phyloP scores from a whole-genome alignment of 35 echinoderm and acorn worm species.

The Apostichopus parvimensis region DNA sequence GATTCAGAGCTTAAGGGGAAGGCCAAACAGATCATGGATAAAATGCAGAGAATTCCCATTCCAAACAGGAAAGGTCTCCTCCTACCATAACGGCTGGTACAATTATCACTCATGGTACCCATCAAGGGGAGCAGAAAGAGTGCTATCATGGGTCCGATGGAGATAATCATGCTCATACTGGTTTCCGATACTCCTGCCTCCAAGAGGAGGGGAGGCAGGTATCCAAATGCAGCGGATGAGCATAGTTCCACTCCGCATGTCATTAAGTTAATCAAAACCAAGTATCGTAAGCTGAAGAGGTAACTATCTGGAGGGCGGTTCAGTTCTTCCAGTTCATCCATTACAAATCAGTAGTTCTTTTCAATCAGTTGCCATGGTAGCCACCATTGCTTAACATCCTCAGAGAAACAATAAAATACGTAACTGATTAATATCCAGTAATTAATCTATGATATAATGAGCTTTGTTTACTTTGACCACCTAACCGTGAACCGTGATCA shows the following conservation, averaged over 20 bases:
- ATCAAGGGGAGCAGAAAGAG: conserved; percentile 79
- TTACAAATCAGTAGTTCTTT: neutral
- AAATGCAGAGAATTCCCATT: conserved; percentile 33
- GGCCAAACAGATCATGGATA: conserved; percentile 73
- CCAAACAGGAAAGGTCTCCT: conserved; percentile 75
- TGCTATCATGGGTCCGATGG: conserved; percentile 79
- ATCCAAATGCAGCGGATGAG: conserved; percentile 93
- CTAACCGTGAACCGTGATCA: too few relatives aligned
- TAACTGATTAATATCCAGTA: neutral
- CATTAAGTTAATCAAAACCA: conserved; percentile 70
- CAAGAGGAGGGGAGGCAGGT: conserved; percentile 89
- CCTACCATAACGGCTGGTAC: conserved; percentile 85
- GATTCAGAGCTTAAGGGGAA: conserved; percentile 41
- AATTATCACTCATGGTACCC: conserved; percentile 83
- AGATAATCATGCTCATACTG: conserved; percentile 91
- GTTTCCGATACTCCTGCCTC: conserved; percentile 91
- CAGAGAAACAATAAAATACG: neutral
- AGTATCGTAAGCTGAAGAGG: conserved; percentile 69
- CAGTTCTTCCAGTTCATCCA: neutral
- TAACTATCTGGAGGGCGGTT: conserved; percentile 37
- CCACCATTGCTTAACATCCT: neutral
- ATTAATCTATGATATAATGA: neutral
- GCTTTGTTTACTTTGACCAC: neutral
- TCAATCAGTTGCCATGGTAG: neutral
- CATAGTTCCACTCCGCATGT: conserved; percentile 92